phyloP scores from a whole-genome alignment of 2,113 vertebrate species.

The Narcine bancroftii region DNA sequence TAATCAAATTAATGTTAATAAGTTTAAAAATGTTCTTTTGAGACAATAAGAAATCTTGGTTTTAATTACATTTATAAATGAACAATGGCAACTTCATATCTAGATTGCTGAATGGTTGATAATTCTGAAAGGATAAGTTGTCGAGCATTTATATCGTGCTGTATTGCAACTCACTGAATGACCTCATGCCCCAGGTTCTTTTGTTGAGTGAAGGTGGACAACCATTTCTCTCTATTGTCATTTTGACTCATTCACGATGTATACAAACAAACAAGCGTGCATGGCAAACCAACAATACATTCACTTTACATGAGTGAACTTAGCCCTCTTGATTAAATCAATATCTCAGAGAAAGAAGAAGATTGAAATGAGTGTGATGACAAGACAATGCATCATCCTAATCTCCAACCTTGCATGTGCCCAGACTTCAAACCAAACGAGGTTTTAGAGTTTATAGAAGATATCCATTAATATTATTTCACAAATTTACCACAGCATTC shows the following conservation, averaged over 20 bases:
- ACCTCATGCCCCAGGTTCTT: neutral
- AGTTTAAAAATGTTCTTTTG: neutral
- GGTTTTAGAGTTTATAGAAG: neutral
- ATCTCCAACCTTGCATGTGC: neutral
- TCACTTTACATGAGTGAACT: neutral
- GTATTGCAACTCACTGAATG: constrained; percentile 14
- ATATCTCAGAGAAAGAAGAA: constrained; percentile 28
- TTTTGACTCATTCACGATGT: constrained; percentile 1
- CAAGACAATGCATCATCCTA: neutral
- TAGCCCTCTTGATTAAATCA: constrained; percentile 23
- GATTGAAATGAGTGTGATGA: neutral
- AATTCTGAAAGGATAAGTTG: neutral
- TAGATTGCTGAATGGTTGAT: neutral
- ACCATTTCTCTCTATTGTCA: neutral
- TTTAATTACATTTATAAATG: no score
- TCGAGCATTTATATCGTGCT: neutral
- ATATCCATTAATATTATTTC: neutral
- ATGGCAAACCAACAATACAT: constrained; percentile 20
- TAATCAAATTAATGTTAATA: no score
- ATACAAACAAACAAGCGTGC: neutral
- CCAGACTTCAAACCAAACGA: neutral
- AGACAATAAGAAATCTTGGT: neutral
- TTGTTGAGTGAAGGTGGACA: neutral
- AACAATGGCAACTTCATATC: neutral
- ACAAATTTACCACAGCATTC: neutral